A percentile compares a stretch with the other conserved stretches of the same genome.
These are phyloP conservation scores for Luffia ferchaultella DNA, from an alignment of 2,888 invertebrate genomes.

Conservation along the genomic window DNA sequence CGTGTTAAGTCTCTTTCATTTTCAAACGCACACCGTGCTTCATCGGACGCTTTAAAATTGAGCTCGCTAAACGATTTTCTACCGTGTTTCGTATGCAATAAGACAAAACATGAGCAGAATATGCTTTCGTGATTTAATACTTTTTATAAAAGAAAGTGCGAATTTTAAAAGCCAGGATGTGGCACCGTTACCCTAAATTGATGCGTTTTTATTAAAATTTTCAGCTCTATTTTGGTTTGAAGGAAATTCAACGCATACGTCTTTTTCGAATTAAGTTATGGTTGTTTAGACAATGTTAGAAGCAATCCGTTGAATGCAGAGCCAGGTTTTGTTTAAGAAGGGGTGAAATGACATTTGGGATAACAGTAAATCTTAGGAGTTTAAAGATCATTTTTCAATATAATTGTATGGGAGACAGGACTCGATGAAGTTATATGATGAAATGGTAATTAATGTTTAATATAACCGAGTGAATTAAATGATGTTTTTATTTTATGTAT, in stretches of 20 bases:
- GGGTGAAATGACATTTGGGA: constrained; percentile 59
- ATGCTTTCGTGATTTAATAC: neutral
- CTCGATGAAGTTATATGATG: neutral
- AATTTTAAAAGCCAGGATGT: constrained; percentile 21
- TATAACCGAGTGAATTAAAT: no score
- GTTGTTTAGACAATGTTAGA: constrained; percentile 53
- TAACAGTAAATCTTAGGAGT: constrained; percentile 41
- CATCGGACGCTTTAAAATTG: constrained; percentile 41
- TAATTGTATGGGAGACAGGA: neutral
- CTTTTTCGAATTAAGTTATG: neutral
- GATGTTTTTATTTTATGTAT: no score
- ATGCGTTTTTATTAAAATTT: neutral
- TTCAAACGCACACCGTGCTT: constrained; percentile 30
- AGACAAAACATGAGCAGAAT: no score
- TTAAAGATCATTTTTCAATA: constrained; percentile 51
- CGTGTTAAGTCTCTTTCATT: constrained; percentile 12
- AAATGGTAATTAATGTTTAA: no score
- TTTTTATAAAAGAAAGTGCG: neutral
- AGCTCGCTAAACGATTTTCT: constrained; percentile 18
- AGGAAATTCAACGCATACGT: neutral
- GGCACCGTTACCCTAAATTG: neutral
- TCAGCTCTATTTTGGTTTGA: neutral
- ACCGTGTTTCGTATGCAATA: constrained; percentile 19
- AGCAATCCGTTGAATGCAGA: constrained; percentile 55
- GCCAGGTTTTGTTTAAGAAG: constrained; percentile 51